A percentile compares a stretch with the other conserved stretches of the same genome.
phyloP scores from a whole-genome alignment of 2,888 invertebrate species.

The Polydrusus pterygomalis region DNA sequence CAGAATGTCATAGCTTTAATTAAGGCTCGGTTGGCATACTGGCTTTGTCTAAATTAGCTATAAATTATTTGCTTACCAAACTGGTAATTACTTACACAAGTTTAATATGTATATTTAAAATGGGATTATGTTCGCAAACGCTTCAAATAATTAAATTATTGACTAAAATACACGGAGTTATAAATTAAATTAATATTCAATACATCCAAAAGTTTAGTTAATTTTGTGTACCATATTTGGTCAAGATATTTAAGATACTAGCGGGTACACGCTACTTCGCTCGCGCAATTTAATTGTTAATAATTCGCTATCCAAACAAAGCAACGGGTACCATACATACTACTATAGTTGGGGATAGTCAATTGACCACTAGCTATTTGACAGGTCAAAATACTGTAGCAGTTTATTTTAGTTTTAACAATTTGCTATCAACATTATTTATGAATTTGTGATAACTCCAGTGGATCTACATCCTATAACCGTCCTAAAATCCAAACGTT shows the following conservation, averaged over 20 bases:
- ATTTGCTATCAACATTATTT: no score
- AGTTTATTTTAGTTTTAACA: no score
- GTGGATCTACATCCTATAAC: no score
- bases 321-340: no score
- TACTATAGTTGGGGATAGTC: no score
- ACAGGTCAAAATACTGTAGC: no score
- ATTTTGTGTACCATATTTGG: not conserved
- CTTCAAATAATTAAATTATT: conserved; percentile 58
- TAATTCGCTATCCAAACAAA: no score
- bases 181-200: conserved; percentile 17
- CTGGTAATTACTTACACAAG: conserved; percentile 60
- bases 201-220: not conserved
- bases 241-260: not conserved
- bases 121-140: conserved; percentile 59
- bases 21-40: conserved; percentile 48
- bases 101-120: conserved; percentile 61
- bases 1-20: conserved; percentile 51
- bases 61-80: conserved; percentile 60
- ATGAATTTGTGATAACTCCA: no score
- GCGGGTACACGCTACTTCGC: no score
- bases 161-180: conserved; percentile 39
- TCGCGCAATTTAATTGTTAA: no score
- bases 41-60: conserved; percentile 59
- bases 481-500: no score
- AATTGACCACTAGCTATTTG: no score